A percentile compares a stretch with the other conserved stretches of the same genome.
Conservation (phyloP, 1,140 invertebrate species). For the Hycleus cichorii region DNA sequence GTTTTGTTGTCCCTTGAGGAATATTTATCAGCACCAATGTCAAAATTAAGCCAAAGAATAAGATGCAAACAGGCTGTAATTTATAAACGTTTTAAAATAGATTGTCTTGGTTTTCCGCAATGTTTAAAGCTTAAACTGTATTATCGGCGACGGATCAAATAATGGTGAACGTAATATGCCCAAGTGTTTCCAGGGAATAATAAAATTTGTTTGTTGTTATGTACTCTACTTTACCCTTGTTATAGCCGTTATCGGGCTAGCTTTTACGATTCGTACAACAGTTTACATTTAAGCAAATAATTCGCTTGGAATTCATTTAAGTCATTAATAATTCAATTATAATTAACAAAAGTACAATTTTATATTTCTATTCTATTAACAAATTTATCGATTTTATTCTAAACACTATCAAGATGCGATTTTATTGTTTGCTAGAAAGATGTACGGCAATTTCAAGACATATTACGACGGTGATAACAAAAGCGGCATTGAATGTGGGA, state of each 20-base stretch:
- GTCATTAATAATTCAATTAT: slow-evolving; percentile 1
- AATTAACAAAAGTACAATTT: background rate
- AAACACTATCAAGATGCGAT: background rate
- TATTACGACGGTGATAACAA: slow-evolving; percentile 15
- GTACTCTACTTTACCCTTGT: background rate
- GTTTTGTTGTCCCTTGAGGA: background rate
- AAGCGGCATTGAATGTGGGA: slow-evolving; percentile 6
- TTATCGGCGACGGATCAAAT: slow-evolving; percentile 7
- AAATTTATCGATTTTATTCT: background rate
- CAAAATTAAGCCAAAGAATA: background rate
- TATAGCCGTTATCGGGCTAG: slow-evolving; percentile 2
- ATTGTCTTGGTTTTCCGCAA: background rate
- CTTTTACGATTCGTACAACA: slow-evolving; percentile 2
- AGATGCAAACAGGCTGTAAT: background rate
- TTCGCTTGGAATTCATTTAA: slow-evolving; percentile 7
- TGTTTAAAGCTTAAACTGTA: slow-evolving; percentile 2
- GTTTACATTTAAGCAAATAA: slow-evolving; percentile 5
- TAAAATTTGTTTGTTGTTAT: slow-evolving; percentile 14
- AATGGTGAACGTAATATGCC: slow-evolving; percentile 5
- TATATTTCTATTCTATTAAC: background rate
- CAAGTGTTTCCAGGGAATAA: slow-evolving; percentile 8
- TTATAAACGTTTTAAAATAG: slow-evolving; percentile 2
- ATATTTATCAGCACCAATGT: background rate
- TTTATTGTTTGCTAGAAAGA: slow-evolving; percentile 11
- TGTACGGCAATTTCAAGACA: slow-evolving; percentile 16